phyloP scores from a whole-genome alignment of 2,113 vertebrate species.

The Silurus meridionalis region DNA sequence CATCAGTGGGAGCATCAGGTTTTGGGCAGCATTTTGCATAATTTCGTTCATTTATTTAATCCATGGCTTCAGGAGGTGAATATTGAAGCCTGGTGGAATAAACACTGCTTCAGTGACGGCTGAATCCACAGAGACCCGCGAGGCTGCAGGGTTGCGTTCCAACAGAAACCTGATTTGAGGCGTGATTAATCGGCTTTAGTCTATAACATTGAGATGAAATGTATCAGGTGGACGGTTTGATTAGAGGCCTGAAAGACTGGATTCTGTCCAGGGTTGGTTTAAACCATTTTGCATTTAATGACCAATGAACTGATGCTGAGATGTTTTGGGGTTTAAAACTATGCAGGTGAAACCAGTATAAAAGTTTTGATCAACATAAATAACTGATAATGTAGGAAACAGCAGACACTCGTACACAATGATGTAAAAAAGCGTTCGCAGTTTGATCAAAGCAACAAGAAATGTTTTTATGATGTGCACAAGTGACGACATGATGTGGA shows the following conservation, averaged over 20 bases:
- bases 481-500: too few relatives aligned
- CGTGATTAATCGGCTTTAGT: neutral
- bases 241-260: neutral
- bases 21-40: neutral
- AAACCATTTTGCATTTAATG: too few relatives aligned
- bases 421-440: too few relatives aligned
- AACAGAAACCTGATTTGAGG: neutral
- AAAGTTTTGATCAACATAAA: too few relatives aligned
- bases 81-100: neutral
- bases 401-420: too few relatives aligned
- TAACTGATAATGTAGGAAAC: too few relatives aligned
- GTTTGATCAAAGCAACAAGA: too few relatives aligned
- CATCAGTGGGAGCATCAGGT: neutral
- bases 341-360: too few relatives aligned
- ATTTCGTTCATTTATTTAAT: neutral
- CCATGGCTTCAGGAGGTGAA: neutral
- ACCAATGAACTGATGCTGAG: too few relatives aligned
- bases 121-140: neutral
- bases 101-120: neutral
- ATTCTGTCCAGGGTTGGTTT: neutral
- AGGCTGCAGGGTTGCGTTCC: neutral
- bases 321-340: too few relatives aligned
- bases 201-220: neutral
- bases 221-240: neutral
- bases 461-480: too few relatives aligned